Base-by-base conservation (phyloP, 2,888 invertebrate species). In the Ferrisia virgata region DNA sequence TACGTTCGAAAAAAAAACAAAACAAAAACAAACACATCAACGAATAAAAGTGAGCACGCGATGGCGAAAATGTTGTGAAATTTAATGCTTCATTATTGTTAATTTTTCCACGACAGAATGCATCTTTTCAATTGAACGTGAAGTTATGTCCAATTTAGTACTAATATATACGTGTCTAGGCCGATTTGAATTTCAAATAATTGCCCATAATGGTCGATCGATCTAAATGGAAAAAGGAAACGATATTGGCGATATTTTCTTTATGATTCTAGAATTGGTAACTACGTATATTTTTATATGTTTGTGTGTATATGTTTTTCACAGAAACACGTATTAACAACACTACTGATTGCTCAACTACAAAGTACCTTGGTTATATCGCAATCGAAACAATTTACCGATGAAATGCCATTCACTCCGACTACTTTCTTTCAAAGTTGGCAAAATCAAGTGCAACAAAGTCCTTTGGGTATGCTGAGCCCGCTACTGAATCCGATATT, bases 291-390 rank as follows among this genome's bases (percentile, higher is more conserved):
- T 47, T 11, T n/a, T n/a, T n/a, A n/a, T n/a, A n/a, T n/a, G 13
- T 2, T 11, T 40, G 40, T 11, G 40, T n/a, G n/a, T n/a, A n/a
- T n/a, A 28, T 28, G 28, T 25, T 28, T 15, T 18, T 76, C 36
- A 18, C 72, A 76, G 72, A 76, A 76, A 36, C 15, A 76, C 72
- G 28, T 76, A n/a, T 36, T 76, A 76, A 76, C 36, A 28, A 36
- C 72, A 36, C 11, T 76, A 9, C 36, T 76, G 72, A 36, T 76
- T 36, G 72, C 36, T 36, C 31, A 76, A 76, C 28, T 76, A 76
- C 72, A 36, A 76, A 76, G 36, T 18, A 76, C 36, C 5, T 6
- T 76, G 33, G 33, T 76, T 36, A n/a, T 36, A 33, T 33, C 36
- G 33, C 72, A 33, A 76, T 76, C 72, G 36, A 36, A 76, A 76